Evolutionary conservation across 30 jellyfish, hydroid and myxozoan genomes (phyloP).

Genomic region (Rhopilema esculentum): DNA sequence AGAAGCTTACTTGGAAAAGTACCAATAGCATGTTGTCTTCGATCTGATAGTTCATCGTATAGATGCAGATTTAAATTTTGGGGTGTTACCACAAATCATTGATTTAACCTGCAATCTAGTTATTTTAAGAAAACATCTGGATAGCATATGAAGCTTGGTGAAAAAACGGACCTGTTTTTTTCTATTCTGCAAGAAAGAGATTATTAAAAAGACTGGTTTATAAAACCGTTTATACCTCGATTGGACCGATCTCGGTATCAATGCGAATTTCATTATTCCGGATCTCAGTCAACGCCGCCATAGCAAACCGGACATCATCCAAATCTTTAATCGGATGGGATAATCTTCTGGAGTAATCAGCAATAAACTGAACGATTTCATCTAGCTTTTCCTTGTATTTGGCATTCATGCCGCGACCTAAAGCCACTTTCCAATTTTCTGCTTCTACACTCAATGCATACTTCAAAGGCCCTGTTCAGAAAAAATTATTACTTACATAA

Average conservation of each 20-base stretch:
- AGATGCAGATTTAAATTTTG: no score
- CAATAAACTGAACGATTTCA: constrained; percentile 78
- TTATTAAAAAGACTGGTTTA: background rate
- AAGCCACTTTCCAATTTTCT: constrained; percentile 89
- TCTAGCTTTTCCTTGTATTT: constrained; percentile 83
- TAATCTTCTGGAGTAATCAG: constrained; percentile 93
- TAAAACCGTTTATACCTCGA: constrained; percentile 70
- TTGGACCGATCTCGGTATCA: constrained; percentile 90
- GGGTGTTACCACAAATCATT: no score
- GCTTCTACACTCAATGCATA: constrained; percentile 93
- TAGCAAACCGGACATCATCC: constrained; percentile 96
- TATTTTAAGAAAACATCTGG: no score
- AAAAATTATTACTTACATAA: background rate
- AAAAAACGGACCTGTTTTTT: no score
- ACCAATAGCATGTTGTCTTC: no score
- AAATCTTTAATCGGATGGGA: constrained; percentile 93
- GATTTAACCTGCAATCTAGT: no score
- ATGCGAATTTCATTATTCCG: constrained; percentile 90
- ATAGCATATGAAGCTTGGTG: no score
- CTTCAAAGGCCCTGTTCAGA: constrained; percentile 72
- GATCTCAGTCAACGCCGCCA: constrained; percentile 97
- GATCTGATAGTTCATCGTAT: no score
- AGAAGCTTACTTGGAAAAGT: no score
- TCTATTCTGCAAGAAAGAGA: background rate
- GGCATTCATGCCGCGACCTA: constrained; percentile 83